Evolutionary conservation across 2,113 vertebrate species (phyloP).

Genomic region (Sceloporus tristichus): DNA sequence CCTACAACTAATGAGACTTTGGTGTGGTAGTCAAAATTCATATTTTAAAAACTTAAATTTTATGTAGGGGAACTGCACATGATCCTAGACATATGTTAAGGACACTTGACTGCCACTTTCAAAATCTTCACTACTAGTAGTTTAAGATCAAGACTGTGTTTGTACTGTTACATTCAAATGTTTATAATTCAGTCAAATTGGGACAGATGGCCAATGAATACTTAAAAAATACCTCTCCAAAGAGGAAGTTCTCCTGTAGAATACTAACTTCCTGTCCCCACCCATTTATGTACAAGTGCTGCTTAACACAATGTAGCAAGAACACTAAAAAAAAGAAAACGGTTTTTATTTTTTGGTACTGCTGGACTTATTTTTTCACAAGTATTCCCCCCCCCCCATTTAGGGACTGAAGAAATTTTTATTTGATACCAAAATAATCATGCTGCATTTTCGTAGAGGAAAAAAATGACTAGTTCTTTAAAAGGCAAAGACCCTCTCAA

Average conservation of each 20-base stretch:
- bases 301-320: not conserved
- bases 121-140: slow-evolving; percentile 8
- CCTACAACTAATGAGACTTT: not conserved
- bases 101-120: not conserved
- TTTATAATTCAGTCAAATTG: not conserved
- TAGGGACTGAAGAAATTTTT: not conserved
- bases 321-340: not conserved
- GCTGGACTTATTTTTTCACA: slow-evolving; percentile 8
- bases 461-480: not conserved
- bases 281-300: slow-evolving; percentile 6
- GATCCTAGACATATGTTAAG: not conserved
- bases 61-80: not conserved
- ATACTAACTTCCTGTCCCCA: slow-evolving; percentile 25
- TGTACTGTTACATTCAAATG: not conserved
- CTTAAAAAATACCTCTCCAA: not conserved
- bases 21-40: not conserved
- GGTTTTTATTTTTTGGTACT: not conserved
- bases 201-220: slow-evolving; percentile 16
- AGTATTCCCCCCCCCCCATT: slow-evolving; percentile 22
- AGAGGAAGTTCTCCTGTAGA: slow-evolving; percentile 34
- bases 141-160: slow-evolving; percentile 10
- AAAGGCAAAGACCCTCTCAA: not conserved
- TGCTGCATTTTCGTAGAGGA: not conserved
- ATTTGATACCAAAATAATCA: not conserved
- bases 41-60: not conserved